Evolutionary conservation across 1,140 invertebrate genomes (phyloP).

Genomic region (Pogonomyrmex barbatus): DNA sequence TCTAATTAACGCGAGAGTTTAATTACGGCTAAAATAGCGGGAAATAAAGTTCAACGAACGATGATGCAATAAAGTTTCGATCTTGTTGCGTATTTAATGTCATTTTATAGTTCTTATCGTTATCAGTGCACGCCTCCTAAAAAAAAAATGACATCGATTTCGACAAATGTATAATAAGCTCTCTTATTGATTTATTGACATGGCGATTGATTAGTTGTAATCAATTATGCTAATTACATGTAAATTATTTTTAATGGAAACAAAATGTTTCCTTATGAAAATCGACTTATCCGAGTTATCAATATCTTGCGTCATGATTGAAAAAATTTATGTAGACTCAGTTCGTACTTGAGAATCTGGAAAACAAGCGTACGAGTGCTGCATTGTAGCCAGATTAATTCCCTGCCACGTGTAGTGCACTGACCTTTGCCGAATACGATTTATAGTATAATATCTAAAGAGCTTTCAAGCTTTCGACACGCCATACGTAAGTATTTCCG

Average conservation of each 20-base stretch:
- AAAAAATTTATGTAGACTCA: neutral
- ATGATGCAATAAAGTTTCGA: slow-evolving; percentile 30
- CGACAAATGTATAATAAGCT: neutral
- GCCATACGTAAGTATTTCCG: neutral
- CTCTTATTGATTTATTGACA: neutral
- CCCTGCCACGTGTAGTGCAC: slow-evolving; percentile 53
- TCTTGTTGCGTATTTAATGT: neutral
- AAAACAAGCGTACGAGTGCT: slow-evolving; percentile 48
- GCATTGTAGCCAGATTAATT: slow-evolving; percentile 58
- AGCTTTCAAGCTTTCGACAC: neutral
- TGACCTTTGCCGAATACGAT: slow-evolving; percentile 41
- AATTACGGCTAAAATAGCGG: no score
- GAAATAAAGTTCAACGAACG: neutral
- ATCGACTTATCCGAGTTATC: neutral
- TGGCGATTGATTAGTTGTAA: neutral
- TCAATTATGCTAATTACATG: neutral
- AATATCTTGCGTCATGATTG: neutral
- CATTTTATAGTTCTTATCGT: slow-evolving; percentile 32
- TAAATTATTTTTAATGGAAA: neutral
- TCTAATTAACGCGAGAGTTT: neutral
- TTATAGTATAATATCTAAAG: neutral
- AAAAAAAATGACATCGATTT: slow-evolving; percentile 22
- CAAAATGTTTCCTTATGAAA: neutral
- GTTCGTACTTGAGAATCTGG: slow-evolving; percentile 3
- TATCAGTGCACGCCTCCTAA: slow-evolving; percentile 24